These are phyloP conservation scores for Deilephila elpenor DNA, from an alignment of 2,888 invertebrate genomes.

Conservation along the genomic window DNA sequence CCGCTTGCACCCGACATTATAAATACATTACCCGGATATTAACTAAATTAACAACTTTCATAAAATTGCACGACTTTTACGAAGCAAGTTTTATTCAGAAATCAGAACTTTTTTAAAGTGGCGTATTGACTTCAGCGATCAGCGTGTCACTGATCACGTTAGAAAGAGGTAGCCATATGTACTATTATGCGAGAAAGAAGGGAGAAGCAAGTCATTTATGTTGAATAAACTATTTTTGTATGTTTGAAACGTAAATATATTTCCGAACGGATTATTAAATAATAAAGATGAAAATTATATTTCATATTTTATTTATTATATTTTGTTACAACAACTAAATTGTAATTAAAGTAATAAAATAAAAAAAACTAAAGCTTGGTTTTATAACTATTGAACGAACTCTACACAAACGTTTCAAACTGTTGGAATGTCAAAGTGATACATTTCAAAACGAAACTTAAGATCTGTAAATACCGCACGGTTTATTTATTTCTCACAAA, in stretches of 20 bases:
- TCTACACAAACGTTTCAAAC: too few species aligned
- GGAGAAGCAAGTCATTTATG: background rate
- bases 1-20: constrained; percentile 58
- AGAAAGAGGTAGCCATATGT: background rate
- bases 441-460: constrained; percentile 5
- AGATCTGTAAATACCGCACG: constrained; percentile 16
- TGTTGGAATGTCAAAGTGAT: background rate
- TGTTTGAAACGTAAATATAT: background rate
- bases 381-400: background rate
- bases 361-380: background rate
- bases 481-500: constrained; percentile 33
- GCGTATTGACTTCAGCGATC: background rate
- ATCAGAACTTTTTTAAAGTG: background rate
- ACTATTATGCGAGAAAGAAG: background rate
- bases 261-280: background rate
- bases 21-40: background rate
- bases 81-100: background rate
- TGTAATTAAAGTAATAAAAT: background rate
- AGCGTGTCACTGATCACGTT: background rate
- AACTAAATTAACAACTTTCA: background rate
- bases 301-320: too few species aligned
- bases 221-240: background rate
- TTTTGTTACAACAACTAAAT: too few species aligned
- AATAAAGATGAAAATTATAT: background rate
- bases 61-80: background rate